These are phyloP conservation scores for Chelon labrosus DNA, from an alignment of 2,797 vertebrate species.

Conservation along the genomic window DNA sequence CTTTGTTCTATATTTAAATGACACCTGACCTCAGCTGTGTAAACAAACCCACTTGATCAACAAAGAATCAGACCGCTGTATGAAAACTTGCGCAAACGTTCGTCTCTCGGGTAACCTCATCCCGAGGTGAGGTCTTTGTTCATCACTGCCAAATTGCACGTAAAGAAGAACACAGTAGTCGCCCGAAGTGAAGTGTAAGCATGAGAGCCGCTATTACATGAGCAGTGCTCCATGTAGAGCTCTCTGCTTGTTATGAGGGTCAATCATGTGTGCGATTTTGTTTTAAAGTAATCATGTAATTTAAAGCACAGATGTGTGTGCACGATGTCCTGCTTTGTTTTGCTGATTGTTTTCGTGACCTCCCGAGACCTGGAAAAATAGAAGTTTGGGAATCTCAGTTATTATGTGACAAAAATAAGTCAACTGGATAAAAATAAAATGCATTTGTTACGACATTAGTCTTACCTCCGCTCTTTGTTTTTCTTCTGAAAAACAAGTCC, in stretches of 20 bases:
- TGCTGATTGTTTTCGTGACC: conserved; percentile 40
- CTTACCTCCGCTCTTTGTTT: too few species aligned
- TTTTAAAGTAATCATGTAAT: conserved; percentile 77
- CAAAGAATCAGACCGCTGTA: not conserved
- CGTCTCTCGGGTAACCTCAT: conserved; percentile 48
- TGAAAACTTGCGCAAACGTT: conserved; percentile 19
- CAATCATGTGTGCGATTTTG: conserved; percentile 64
- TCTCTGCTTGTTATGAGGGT: conserved; percentile 64
- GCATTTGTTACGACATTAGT: too few species aligned
- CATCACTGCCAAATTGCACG: conserved; percentile 54
- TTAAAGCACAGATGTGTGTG: conserved; percentile 44
- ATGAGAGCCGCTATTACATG: conserved; percentile 66
- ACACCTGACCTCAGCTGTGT: conserved; percentile 9
- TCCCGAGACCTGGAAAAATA: conserved; percentile 4
- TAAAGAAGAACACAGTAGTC: conserved; percentile 42
- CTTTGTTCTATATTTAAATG: not conserved
- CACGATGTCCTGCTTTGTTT: conserved; percentile 20
- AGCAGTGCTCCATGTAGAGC: conserved; percentile 45
- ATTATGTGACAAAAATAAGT: conserved; percentile 1
- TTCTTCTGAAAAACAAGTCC: not conserved
- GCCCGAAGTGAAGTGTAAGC: conserved; percentile 53
- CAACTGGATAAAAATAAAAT: not conserved
- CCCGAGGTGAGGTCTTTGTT: conserved; percentile 52
- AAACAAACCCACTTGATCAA: conserved; percentile 4
- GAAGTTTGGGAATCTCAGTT: not conserved